A percentile compares a stretch with the other conserved stretches of the same genome.
These are phyloP conservation scores for Butastur rufipennis DNA, from an alignment of 2,113 vertebrate species.

Conservation along the genomic window DNA sequence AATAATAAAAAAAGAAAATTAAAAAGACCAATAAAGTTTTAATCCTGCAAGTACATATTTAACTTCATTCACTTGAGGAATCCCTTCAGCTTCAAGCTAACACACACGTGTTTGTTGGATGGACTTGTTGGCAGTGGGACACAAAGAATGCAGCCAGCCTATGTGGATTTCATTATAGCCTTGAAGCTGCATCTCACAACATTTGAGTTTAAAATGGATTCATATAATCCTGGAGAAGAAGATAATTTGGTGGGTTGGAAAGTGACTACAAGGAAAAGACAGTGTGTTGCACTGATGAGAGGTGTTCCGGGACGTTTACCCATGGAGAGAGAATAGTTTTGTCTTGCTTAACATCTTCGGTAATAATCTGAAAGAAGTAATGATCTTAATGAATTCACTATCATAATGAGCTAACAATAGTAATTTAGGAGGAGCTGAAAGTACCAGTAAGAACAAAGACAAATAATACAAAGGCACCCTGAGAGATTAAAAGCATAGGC, in stretches of 20 bases:
- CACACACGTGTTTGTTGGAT: background rate
- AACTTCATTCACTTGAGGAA: background rate
- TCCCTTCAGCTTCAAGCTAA: background rate
- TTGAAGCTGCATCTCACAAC: background rate
- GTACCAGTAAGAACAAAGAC: constrained; percentile 56
- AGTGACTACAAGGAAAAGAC: background rate
- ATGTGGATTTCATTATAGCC: background rate
- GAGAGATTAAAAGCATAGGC: constrained; percentile 52
- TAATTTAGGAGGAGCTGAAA: constrained; percentile 57
- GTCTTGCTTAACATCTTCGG: constrained; percentile 30
- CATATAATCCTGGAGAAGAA: background rate
- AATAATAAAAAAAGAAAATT: background rate
- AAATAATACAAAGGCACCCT: constrained; percentile 46
- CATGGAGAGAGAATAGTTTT: background rate
- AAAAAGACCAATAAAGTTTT: background rate
- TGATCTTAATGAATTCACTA: constrained; percentile 52
- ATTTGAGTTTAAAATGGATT: background rate
- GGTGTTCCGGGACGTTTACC: background rate
- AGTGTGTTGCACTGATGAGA: background rate
- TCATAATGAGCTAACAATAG: constrained; percentile 57
- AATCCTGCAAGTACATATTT: background rate
- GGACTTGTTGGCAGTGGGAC: background rate
- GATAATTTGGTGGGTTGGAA: background rate
- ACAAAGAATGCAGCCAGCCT: background rate
- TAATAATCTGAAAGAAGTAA: constrained; percentile 43